Conservation (phyloP, 23 tunicate genomes). For the Styela clava region DNA sequence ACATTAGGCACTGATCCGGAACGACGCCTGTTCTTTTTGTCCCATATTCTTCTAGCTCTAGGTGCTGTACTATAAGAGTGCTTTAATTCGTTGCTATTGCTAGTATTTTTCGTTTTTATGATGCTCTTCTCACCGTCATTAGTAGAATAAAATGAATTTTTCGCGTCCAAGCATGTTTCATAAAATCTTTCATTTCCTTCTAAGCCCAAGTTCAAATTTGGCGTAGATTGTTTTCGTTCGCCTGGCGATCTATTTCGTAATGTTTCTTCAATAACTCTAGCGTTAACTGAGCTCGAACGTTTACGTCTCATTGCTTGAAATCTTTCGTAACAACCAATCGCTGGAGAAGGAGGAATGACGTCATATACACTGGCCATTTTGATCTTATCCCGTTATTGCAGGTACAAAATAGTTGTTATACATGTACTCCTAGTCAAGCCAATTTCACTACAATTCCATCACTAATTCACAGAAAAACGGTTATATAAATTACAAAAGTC, state of each 20-base stretch:
- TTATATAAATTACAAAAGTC: too few species aligned
- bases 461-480: too few species aligned
- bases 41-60: neutral
- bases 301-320: slow-evolving; percentile 13
- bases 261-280: neutral
- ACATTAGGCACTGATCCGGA: slow-evolving; percentile 15
- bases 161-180: neutral
- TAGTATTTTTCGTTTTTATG: neutral
- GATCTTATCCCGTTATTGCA: too few species aligned
- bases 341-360: slow-evolving; percentile 16
- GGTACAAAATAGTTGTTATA: too few species aligned
- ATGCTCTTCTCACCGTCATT: neutral
- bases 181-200: neutral
- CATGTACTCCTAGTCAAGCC: too few species aligned
- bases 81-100: neutral
- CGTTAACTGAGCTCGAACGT: slow-evolving; percentile 21
- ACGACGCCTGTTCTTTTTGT: slow-evolving; percentile 21
- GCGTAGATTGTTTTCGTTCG: slow-evolving; percentile 3
- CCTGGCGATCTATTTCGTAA: neutral
- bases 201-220: neutral
- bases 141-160: neutral
- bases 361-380: neutral
- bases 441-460: too few species aligned
- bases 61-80: slow-evolving; percentile 4
- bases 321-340: slow-evolving; percentile 15